Base-by-base conservation (phyloP, 2,113 vertebrate species). In the Tretioscincus oriximinensis region DNA sequence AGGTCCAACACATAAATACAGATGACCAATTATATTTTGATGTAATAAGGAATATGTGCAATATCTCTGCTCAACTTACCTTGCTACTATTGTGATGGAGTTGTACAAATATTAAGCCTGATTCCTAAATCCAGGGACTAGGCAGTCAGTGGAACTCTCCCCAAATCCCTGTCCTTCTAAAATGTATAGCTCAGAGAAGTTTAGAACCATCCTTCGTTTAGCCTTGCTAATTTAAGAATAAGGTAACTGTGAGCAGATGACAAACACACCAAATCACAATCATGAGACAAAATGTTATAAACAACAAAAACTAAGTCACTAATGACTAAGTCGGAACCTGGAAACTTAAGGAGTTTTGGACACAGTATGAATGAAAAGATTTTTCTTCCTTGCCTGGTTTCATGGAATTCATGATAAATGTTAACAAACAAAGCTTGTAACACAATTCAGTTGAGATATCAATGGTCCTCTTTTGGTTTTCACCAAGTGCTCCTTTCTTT, bases 291-390 rank as follows among this genome's bases (percentile, higher is more conserved):
- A 51, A 64, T 29, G 28, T 26, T 73, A 29, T 51, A 76, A 81
- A 51, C 64, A 74, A 76, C 63, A 61, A 68, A 2, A 49, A 51
- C 12, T 4, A 24, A 76, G 51, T 81, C 80, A 76, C 80, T 16
- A 5, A 26, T 81, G 73, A 69, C 70, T 81, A 67, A 81, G 63
- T 28, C 7, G 24, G 49, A 60, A 28, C n/a, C 35, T 63, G 73
- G 73, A 81, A 76, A 81, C 26, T 81, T 76, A 49, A n/a, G 24
- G 60, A 76, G 65, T 31, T 29, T 68, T 81, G 64, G 26, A 22
- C 31, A 61, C 20, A 68, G n/a, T 11, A 9, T 21, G 47, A 28
- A 73, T 45, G 24, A 68, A 2, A 26, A 74, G 7, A 22, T 18
- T 75, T 28, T 45, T 60, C 12, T n/a, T 74, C 18, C n/a, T 3